Percentiles rank a stretch among this genome's conserved stretches.
Conservation (phyloP, 2,113 vertebrate genomes). For the Murina feae region DNA sequence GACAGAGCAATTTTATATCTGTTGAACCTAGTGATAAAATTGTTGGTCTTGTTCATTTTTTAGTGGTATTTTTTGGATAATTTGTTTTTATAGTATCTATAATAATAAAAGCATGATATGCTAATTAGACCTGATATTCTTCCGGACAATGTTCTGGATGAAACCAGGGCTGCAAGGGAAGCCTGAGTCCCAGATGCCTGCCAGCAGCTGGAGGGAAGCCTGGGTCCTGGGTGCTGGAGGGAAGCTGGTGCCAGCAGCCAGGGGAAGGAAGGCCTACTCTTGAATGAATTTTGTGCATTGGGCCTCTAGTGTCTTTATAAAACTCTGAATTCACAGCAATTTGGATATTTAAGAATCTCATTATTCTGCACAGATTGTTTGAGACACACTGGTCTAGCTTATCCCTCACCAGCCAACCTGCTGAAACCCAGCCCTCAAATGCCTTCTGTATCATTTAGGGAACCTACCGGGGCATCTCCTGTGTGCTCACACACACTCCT, state of each 20-base stretch:
- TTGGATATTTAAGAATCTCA: background rate
- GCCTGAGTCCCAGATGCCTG: too few species aligned
- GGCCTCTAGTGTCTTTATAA: background rate
- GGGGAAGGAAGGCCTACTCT: too few species aligned
- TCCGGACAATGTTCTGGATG: too few species aligned
- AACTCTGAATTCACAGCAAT: background rate
- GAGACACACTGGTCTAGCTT: background rate
- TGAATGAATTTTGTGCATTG: too few species aligned
- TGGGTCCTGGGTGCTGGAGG: too few species aligned
- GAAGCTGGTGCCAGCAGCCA: too few species aligned
- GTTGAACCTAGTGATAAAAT: background rate
- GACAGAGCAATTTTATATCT: background rate
- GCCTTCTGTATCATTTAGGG: background rate
- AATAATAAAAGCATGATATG: too few species aligned
- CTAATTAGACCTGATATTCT: too few species aligned
- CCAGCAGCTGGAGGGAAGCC: too few species aligned
- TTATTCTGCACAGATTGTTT: background rate
- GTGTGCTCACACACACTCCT: background rate
- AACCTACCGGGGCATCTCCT: background rate
- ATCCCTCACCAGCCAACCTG: background rate
- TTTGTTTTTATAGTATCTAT: background rate
- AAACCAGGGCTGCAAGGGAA: too few species aligned
- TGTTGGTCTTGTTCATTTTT: background rate
- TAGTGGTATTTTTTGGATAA: background rate
- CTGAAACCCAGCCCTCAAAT: background rate